A percentile compares a stretch with the other conserved stretches of the same genome.
Conservation (phyloP, 2,888 invertebrate species). For the Acronicta leporina region DNA sequence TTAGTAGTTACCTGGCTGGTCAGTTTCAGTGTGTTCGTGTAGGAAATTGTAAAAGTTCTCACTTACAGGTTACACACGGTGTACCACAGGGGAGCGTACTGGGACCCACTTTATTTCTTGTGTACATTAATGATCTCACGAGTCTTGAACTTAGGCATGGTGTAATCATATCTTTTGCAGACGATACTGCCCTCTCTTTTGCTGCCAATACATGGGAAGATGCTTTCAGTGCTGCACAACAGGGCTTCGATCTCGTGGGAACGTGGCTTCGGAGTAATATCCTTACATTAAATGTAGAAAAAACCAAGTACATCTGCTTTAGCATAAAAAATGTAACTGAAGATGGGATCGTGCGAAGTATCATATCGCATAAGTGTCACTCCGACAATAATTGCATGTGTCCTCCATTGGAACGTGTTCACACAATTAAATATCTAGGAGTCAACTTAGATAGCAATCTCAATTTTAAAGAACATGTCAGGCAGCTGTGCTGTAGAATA, state of each 20-base stretch:
- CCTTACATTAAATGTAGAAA: slow-evolving; percentile 12
- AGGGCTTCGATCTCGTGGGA: slow-evolving; percentile 3
- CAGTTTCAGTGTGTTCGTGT: slow-evolving; percentile 9
- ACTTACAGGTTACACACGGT: slow-evolving; percentile 1
- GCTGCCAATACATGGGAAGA: slow-evolving; percentile 6
- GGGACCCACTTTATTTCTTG: slow-evolving; percentile 4
- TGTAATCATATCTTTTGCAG: slow-evolving; percentile 8
- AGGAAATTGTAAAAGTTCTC: neutral
- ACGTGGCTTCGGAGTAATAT: slow-evolving; percentile 5
- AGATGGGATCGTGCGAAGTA: too few species aligned
- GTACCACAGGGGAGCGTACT: slow-evolving; percentile 13
- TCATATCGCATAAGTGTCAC: too few species aligned
- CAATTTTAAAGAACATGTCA: too few species aligned
- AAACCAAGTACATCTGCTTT: slow-evolving; percentile 11
- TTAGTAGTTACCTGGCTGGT: slow-evolving; percentile 1
- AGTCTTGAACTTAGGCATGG: slow-evolving; percentile 2
- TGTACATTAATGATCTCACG: slow-evolving; percentile 4
- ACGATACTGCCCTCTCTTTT: slow-evolving; percentile 7
- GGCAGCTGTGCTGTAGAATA: too few species aligned
- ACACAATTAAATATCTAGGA: too few species aligned
- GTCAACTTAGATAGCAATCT: too few species aligned
- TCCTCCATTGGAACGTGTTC: too few species aligned
- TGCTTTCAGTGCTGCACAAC: slow-evolving; percentile 6
- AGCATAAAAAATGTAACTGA: too few species aligned
- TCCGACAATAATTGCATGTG: too few species aligned